A percentile compares a stretch with the other conserved stretches of the same genome.
Conservation (phyloP, 2,113 vertebrate genomes). For the Pterocles gutturalis region DNA sequence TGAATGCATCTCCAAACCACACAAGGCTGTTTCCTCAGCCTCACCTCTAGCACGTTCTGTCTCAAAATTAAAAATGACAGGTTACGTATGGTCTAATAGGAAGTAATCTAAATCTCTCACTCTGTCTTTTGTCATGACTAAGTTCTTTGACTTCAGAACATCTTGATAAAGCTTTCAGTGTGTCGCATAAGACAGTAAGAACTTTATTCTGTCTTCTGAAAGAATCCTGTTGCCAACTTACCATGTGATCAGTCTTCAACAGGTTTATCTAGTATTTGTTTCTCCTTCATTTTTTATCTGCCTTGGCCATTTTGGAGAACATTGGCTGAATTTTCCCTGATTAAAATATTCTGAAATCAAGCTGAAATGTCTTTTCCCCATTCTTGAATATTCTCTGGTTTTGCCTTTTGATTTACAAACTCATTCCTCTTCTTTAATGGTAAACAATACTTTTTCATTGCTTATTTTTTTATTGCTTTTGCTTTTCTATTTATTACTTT, state of each 20-base stretch:
- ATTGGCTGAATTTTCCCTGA: neutral
- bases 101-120: neutral
- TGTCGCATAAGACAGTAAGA: neutral
- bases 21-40: neutral
- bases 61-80: neutral
- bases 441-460: neutral
- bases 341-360: neutral
- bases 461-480: neutral
- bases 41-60: neutral
- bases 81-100: neutral
- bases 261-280: neutral
- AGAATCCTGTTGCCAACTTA: neutral
- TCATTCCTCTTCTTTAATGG: neutral
- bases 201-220: neutral
- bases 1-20: neutral
- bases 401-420: neutral
- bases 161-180: neutral
- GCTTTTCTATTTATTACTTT: too few species aligned
- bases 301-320: neutral
- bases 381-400: neutral
- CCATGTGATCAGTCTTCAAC: neutral
- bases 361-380: neutral
- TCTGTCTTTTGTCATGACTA: neutral
- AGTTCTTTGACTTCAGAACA: neutral
- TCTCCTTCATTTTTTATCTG: neutral